Base-by-base conservation (phyloP, 2,113 vertebrate species). In the Gallinago paraguaiae region DNA sequence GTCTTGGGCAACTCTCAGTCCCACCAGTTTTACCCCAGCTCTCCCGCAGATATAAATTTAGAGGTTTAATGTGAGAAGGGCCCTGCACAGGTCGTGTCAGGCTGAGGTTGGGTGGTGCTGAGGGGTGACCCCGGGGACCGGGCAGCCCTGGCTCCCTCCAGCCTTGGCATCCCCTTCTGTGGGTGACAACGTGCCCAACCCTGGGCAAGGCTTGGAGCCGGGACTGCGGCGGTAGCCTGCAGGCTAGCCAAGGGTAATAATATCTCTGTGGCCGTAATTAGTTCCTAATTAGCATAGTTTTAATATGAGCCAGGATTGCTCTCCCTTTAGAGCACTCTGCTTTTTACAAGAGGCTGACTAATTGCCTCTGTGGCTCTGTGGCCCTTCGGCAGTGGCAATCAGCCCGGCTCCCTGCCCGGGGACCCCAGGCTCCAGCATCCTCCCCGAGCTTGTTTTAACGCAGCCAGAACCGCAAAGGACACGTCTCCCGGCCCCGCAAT, bases 271-370 rank as follows among this genome's bases (percentile, higher is more conserved):
- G 59, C 54, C 1, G 1, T 78, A 83, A 96, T 96, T 96, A 95
- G 67, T 45, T 82, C 71, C 92, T 94, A 79, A 96, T 94, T 93
- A 95, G 78, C 75, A 67, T 68, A 74, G 57, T 76, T 88, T 90
- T 75, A 86, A 80, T 68, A 41, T 30, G 57, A 93, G 92, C 8
- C 30, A 11, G 20, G 13, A 39, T 25, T 90, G 59, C 71, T 76
- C 57, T 90, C 46, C 57, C 57, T 45, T 88, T 39, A 27, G 80
- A 78, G 64, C 0, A 3, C 63, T 80, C 63, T 7, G 60, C 82
- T 81, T 81, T 48, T 85, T 90, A 95, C 57, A 67, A 87, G 87
- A 75, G 64, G 68, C 84, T 92, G 88, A 50, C 50, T 86, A 85
- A 92, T 93, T 88, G 86, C 85, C 65, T 88, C 69, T 63, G 95